Base-by-base conservation (phyloP, 1,140 invertebrate species). In the Papilio aristodemus region DNA sequence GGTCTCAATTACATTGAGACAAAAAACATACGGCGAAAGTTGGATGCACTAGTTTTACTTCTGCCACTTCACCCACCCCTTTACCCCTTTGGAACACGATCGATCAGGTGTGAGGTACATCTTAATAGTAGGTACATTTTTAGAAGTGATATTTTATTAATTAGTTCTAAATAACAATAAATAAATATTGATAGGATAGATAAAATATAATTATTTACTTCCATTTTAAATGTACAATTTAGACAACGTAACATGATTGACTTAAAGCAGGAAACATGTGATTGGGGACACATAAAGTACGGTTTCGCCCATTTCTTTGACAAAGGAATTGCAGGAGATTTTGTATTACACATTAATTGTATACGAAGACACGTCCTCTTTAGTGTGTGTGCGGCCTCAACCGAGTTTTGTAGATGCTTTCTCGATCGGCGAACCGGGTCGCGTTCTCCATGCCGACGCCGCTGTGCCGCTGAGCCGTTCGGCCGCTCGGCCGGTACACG, bases 341-440 rank as follows among this genome's bases (percentile, higher is more conserved):
- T 66, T 66, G 50, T 66, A 66, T 66, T 46, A 67, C 70, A 74
- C 64, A 62, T 71, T 71, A 64, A 64, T 72, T 70, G 73, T 75
- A 76, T 79, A 78, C 74, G 73, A 82, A 79, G 70, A 79, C 78
- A 75, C 80, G 82, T 87, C 80, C 79, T 81, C 77, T 80, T 78
- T 72, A 77, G 75, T 70, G 74, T 83, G 82, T 78, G 77, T 77
- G 84, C 81, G 89, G 87, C 89, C 89, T 91, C 89, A 90, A 91
- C 89, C 89, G 89, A 89, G 88, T 89, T 91, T 91, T 85, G 83
- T 86, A 83, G 88, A 88, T 91, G 89, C 89, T 91, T 91, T 91
- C 89, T 90, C 89, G 88, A 87, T 85, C 85, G 85, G 80, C 80
- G 86, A 91, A 90, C 83, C 89, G 86, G 89, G 89, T 91, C 89